Conservation (phyloP, 2,888 invertebrate species). For the Parascotia fuliginaria region DNA sequence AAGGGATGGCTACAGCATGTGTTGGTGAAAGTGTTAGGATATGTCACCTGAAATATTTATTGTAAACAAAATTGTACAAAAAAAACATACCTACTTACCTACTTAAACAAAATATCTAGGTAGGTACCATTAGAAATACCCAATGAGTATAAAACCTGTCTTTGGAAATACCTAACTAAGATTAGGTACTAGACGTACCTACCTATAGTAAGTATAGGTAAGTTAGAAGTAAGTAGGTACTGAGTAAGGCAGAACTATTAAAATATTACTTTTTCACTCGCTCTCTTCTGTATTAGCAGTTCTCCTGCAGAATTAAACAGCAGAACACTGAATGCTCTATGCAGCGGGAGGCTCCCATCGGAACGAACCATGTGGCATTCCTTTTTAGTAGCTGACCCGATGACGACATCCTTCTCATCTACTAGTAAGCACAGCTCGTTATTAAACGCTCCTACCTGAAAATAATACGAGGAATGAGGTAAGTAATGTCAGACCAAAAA, state of each 20-base stretch:
- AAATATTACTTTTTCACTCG: conserved; percentile 68
- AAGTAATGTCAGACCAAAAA: too few relatives aligned
- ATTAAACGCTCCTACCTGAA: conserved; percentile 5
- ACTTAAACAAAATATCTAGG: too few relatives aligned
- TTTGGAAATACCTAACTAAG: too few relatives aligned
- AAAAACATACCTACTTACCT: too few relatives aligned
- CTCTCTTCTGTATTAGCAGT: conserved; percentile 93
- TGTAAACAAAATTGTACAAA: background rate
- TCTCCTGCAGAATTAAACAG: conserved; percentile 92
- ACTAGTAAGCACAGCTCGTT: conserved; percentile 87
- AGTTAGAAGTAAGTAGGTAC: too few relatives aligned
- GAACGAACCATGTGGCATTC: conserved; percentile 90
- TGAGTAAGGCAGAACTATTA: background rate
- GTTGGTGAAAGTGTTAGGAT: conserved; percentile 92
- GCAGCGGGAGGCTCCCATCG: conserved; percentile 89
- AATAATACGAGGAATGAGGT: too few relatives aligned
- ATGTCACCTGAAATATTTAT: conserved; percentile 87
- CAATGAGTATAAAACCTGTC: too few relatives aligned
- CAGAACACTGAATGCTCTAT: conserved; percentile 97
- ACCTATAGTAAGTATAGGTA: too few relatives aligned
- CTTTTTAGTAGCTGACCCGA: conserved; percentile 91
- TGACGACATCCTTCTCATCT: conserved; percentile 89
- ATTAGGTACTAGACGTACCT: too few relatives aligned
- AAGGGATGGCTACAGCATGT: conserved; percentile 97
- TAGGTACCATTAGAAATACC: too few relatives aligned